A percentile compares a stretch with the other conserved stretches of the same genome.
Conservation (phyloP, 2,113 vertebrate genomes). For the Stigmatopora nigra region DNA sequence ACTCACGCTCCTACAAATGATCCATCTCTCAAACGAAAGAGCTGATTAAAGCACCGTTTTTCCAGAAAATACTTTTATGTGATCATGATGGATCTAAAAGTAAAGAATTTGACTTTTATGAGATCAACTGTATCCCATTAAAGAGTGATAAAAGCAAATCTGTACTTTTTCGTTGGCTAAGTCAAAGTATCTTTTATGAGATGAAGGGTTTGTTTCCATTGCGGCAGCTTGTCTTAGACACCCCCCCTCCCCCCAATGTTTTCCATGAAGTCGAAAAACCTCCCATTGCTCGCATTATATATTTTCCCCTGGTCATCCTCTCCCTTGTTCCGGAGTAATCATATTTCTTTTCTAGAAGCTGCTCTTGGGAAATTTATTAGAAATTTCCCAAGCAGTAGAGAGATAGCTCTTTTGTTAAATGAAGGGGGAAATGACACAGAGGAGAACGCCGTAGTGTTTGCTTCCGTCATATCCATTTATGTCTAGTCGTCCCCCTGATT, state of each 20-base stretch:
- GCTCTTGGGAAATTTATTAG: constrained; percentile 39
- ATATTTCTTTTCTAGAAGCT: constrained; percentile 44
- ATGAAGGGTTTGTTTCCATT: constrained; percentile 8
- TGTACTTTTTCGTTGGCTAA: constrained; percentile 1
- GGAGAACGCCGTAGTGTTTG: constrained; percentile 36
- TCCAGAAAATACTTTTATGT: constrained; percentile 18
- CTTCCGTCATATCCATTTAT: constrained; percentile 57
- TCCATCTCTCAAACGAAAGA: constrained; percentile 14
- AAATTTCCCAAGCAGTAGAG: constrained; percentile 17
- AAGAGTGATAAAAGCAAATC: constrained; percentile 33
- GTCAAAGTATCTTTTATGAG: constrained; percentile 10
- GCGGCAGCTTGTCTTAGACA: constrained; percentile 17
- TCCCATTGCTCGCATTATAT: constrained; percentile 17
- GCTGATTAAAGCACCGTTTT: constrained; percentile 22
- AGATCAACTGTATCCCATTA: constrained; percentile 28
- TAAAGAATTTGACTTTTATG: constrained; percentile 7
- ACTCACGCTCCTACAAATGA: constrained; percentile 21
- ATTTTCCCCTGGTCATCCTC: constrained; percentile 18
- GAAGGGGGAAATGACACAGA: constrained; percentile 16
- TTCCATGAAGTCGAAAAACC: constrained; percentile 21
- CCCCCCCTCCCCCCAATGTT: constrained; percentile 27
- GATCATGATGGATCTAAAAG: constrained; percentile 22
- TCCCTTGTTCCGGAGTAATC: constrained; percentile 52
- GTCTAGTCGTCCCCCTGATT: constrained; percentile 55
- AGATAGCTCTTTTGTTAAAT: constrained; percentile 44